A percentile compares a stretch with the other conserved stretches of the same genome.
Conservation (phyloP, 2,113 vertebrate species). For the Nothobranchius kuhntae region DNA sequence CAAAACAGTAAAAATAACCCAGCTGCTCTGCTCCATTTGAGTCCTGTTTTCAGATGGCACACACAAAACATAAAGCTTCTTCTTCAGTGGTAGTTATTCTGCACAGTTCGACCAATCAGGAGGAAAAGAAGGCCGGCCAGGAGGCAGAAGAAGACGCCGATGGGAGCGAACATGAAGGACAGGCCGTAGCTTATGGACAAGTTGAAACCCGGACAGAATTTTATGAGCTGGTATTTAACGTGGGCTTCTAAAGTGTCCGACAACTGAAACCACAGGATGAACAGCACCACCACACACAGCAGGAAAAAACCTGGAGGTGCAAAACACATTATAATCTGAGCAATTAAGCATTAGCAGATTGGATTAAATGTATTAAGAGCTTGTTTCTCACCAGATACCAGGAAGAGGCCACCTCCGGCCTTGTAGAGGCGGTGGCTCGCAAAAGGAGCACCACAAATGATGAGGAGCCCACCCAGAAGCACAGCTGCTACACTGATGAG, state of each 20-base stretch:
- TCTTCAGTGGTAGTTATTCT: constrained; percentile 60
- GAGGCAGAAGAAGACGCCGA: constrained; percentile 89
- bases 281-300: constrained; percentile 88
- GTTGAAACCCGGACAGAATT: constrained; percentile 79
- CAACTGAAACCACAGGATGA: constrained; percentile 91
- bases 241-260: constrained; percentile 87
- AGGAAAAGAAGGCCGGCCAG: constrained; percentile 92
- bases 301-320: constrained; percentile 87
- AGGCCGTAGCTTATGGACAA: constrained; percentile 86
- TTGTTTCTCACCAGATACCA: constrained; percentile 83
- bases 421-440: constrained; percentile 90
- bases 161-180: constrained; percentile 92
- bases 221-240: constrained; percentile 59
- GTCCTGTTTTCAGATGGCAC: constrained; percentile 11
- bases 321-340: background rate
- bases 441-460: constrained; percentile 96
- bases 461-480: constrained; percentile 86
- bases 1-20: background rate
- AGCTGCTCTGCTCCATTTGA: background rate
- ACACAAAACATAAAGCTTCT: background rate
- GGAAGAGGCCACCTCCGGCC: constrained; percentile 88
- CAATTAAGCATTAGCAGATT: background rate
- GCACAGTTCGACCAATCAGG: constrained; percentile 85
- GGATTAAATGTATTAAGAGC: too few relatives aligned
- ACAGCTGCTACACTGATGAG: constrained; percentile 87